These are phyloP conservation scores for Acronicta leporina DNA, from an alignment of 2,888 invertebrate genomes.

Conservation along the genomic window DNA sequence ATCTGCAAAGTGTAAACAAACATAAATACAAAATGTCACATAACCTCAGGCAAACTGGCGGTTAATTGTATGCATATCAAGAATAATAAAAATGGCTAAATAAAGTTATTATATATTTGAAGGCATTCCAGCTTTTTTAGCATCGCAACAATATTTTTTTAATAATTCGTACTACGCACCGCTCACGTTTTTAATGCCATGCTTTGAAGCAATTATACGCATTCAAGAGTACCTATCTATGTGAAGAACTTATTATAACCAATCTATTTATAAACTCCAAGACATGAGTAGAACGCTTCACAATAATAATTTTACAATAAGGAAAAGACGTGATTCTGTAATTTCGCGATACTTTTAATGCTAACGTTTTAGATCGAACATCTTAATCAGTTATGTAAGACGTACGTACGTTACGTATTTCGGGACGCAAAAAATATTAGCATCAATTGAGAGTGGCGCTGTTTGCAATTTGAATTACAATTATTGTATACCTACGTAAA, in stretches of 20 bases:
- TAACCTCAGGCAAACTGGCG: too few relatives aligned
- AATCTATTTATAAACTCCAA: slow-evolving; percentile 29
- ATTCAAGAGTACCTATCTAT: slow-evolving; percentile 17
- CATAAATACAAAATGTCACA: too few relatives aligned
- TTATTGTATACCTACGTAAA: neutral
- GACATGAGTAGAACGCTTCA: slow-evolving; percentile 22
- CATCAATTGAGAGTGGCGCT: neutral
- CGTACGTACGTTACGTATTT: neutral
- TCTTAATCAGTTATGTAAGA: slow-evolving; percentile 37
- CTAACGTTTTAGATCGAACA: slow-evolving; percentile 23
- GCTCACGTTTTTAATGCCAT: slow-evolving; percentile 5
- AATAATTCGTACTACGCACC: neutral
- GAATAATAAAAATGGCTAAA: too few relatives aligned
- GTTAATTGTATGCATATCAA: too few relatives aligned
- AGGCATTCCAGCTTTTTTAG: too few relatives aligned
- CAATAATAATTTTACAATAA: slow-evolving; percentile 32
- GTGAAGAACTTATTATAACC: slow-evolving; percentile 23
- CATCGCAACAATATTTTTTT: neutral
- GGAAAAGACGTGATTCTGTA: slow-evolving; percentile 39
- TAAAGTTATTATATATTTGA: too few relatives aligned
- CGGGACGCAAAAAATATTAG: slow-evolving; percentile 1
- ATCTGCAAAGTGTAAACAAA: too few relatives aligned
- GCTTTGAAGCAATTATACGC: slow-evolving; percentile 13
- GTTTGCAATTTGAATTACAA: neutral
- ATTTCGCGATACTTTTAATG: slow-evolving; percentile 28